Evolutionary conservation across 2,113 vertebrate genomes (phyloP).

Genomic region (Zosterops pallidus): DNA sequence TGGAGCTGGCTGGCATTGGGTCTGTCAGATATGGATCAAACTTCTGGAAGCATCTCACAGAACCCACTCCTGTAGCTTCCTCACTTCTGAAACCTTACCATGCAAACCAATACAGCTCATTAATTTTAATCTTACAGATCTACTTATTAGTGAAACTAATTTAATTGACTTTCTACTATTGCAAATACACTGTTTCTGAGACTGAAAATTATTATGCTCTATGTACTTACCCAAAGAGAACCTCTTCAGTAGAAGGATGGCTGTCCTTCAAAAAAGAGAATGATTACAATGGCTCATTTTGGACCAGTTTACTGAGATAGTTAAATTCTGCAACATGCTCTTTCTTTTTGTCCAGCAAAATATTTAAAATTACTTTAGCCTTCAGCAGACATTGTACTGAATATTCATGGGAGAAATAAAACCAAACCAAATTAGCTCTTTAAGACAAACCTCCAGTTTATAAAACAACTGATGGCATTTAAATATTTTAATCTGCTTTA

Average conservation of each 20-base stretch:
- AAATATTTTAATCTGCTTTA: conserved; percentile 67
- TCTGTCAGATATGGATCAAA: background rate
- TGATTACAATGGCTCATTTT: background rate
- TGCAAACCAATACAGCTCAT: background rate
- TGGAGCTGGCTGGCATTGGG: background rate
- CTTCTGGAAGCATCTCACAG: background rate
- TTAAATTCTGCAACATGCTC: background rate
- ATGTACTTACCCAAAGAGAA: background rate
- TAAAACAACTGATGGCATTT: conserved; percentile 52
- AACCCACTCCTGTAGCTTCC: background rate
- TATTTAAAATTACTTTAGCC: background rate
- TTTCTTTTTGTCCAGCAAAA: conserved; percentile 6
- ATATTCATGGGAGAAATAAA: background rate
- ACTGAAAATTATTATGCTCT: background rate
- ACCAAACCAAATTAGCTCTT: background rate
- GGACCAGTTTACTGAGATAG: background rate
- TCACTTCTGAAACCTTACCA: background rate
- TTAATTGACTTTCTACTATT: background rate
- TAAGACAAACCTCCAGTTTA: conserved; percentile 60
- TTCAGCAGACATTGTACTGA: background rate
- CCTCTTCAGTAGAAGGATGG: background rate
- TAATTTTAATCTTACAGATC: background rate
- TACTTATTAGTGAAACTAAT: background rate
- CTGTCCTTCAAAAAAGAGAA: background rate
- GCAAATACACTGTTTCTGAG: background rate